These are phyloP conservation scores for Acanthosepion lycidas DNA, from an alignment of 2,888 invertebrate species.

Conservation along the genomic window DNA sequence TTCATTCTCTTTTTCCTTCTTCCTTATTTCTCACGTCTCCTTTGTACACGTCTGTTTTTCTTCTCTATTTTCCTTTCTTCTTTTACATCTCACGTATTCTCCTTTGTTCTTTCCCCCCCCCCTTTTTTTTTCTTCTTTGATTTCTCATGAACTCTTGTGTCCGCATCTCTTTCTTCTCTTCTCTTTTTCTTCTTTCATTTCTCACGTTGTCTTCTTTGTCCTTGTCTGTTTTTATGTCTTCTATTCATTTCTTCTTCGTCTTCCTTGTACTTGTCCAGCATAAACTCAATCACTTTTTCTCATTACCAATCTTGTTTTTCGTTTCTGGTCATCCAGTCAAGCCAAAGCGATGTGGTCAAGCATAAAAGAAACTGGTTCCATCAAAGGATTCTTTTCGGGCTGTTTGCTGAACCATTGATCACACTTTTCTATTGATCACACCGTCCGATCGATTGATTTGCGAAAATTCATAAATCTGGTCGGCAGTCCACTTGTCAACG, in stretches of 20 bases:
- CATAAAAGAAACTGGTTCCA: not conserved
- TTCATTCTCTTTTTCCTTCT: not conserved
- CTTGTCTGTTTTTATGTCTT: too few relatives aligned
- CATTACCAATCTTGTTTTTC: not conserved
- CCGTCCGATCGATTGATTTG: not conserved
- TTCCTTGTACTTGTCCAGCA: too few relatives aligned
- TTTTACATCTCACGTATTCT: not conserved
- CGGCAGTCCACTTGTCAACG: not conserved
- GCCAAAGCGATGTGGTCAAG: not conserved
- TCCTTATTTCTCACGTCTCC: not conserved
- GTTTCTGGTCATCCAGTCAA: not conserved
- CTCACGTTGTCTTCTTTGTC: too few relatives aligned
- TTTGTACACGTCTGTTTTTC: not conserved
- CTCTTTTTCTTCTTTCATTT: too few relatives aligned
- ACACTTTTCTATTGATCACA: not conserved
- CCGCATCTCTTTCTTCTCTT: too few relatives aligned
- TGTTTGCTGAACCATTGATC: not conserved
- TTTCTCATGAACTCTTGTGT: too few relatives aligned
- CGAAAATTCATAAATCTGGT: not conserved
- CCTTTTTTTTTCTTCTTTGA: too few relatives aligned
- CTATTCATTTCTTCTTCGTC: too few relatives aligned
- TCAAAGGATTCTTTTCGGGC: not conserved
- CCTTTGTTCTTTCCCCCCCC: too few relatives aligned
- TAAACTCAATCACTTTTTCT: too few relatives aligned
- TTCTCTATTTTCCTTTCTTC: not conserved